Evolutionary conservation across 2,888 invertebrate genomes (phyloP).

Genomic region (Achlya flavicornis): DNA sequence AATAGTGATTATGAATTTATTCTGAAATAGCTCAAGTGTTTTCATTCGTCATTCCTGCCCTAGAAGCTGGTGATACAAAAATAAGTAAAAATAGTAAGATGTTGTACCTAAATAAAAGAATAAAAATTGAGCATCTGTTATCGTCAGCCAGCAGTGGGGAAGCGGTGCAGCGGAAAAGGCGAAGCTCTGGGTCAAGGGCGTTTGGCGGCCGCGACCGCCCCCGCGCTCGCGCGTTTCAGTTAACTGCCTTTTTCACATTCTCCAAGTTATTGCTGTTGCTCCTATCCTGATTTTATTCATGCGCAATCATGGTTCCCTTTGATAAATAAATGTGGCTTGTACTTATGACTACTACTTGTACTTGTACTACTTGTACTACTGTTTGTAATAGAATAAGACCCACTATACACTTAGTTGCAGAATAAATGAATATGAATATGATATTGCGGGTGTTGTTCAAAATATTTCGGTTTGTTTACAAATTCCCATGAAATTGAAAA

Average conservation of each 20-base stretch:
- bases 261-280: conserved; percentile 46
- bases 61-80: conserved; percentile 29
- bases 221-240: conserved; percentile 38
- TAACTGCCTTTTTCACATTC: conserved; percentile 43
- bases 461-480: background rate
- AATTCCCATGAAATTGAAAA: background rate
- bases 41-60: conserved; percentile 34
- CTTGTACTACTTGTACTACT: no score
- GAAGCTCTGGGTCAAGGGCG: conserved; percentile 67
- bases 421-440: no score
- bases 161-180: conserved; percentile 47
- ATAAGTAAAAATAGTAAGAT: background rate
- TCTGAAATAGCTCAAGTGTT: conserved; percentile 39
- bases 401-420: no score
- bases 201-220: conserved; percentile 48
- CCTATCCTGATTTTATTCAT: conserved; percentile 34
- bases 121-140: conserved; percentile 13
- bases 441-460: background rate
- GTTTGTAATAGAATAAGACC: no score
- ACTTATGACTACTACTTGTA: no score
- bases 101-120: background rate
- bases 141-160: conserved; percentile 36
- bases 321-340: conserved; percentile 13
- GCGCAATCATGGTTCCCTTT: conserved; percentile 31
- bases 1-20: conserved; percentile 23